Evolutionary conservation across 2,113 vertebrate genomes (phyloP), one percentile per base, ranked within the genome.

Genomic region (Dissostichus mawsoni): DNA sequence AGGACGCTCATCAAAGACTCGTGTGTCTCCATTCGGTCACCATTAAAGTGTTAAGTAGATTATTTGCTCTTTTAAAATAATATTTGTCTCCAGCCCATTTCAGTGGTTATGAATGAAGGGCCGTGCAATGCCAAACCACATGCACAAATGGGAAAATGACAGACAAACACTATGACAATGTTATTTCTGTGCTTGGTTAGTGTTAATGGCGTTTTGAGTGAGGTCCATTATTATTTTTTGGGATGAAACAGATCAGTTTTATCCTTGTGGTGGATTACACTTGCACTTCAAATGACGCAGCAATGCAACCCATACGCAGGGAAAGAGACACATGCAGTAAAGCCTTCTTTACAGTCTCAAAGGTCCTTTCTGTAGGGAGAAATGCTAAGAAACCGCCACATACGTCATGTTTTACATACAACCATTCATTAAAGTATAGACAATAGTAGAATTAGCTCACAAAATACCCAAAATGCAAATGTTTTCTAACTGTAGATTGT

Each of bases 11-110:
- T 86, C 68, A 87, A 80, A 82, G 71, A n/a, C 65, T 5, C n/a
- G 0, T 76, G 72, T 58, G 65, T 68, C 50, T 74, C 88, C 87
- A 89, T 85, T 89, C 81, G 85, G 76, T 78, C 73, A 67, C 62
- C 73, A 76, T 84, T 81, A 80, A 85, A 74, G 36, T 76, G 74
- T 89, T 84, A 45, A 79, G 69, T 65, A 20, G 58, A 79, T 74
- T 69, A n/a, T 50, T 68, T 87, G 80, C 52, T 80, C 78, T 78
- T 62, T 68, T 61, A 76, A 88, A 86, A 81, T 78, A 41, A 77
- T 86, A 53, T 74, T 59, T 76, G 74, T 79, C 69, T 48, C 8
- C 36, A 25, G 57, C 44, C 6, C 52, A 20, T 47, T 23, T 83
- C 55, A 11, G 20, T 75, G 75, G 73, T 81, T 29, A 68, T 72